Base-by-base conservation (phyloP, 2,113 vertebrate genomes). In the Pseudorectes ferrugineus region DNA sequence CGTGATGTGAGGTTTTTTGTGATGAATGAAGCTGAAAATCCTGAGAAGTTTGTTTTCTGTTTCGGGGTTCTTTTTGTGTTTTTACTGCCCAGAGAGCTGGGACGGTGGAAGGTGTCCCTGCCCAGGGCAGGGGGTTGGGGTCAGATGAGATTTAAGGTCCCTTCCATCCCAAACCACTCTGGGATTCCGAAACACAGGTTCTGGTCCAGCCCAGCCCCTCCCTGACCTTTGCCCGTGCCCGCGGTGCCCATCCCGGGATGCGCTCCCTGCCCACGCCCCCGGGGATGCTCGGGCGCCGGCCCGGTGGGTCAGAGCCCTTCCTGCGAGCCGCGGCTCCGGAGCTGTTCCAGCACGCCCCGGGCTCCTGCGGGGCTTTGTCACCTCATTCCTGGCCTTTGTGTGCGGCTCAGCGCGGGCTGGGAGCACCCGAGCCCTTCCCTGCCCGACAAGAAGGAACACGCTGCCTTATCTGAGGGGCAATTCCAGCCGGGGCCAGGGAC, bases 341-440 rank as follows among this genome's bases (percentile, higher is more conserved):
- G 95, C 84, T 97, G 97, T 89, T 87, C 76, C 87, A 84, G 93
- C 97, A 96, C 6, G 96, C 82, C 62, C 72, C 10, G 33, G 33
- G 83, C 83, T 76, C 71, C 66, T 84, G 81, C 72, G 12, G 33
- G 95, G 89, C 95, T 96, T 72, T 81, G 92, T 96, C 80, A 67
- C 49, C 95, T 77, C 93, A 75, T 84, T 88, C 57, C 93, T 78
- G 77, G 61, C 79, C 63, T 94, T 95, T 95, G 95, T 96, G 93
- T 92, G 62, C 67, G 91, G 95, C 95, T 90, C 59, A 58, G 63
- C 67, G 46, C 68, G 33, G 88, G 4, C 33, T 70, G 86, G 96
- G 97, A 97, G 96, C 96, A 89, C 38, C 46, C 5, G 46, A 96
- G 97, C 97, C 97, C 97, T 97, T 95, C 97, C 97, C 96, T 94